These are phyloP conservation scores for Venustoraphidia nigricollis DNA, from an alignment of 2,888 invertebrate genomes.

Conservation along the genomic window DNA sequence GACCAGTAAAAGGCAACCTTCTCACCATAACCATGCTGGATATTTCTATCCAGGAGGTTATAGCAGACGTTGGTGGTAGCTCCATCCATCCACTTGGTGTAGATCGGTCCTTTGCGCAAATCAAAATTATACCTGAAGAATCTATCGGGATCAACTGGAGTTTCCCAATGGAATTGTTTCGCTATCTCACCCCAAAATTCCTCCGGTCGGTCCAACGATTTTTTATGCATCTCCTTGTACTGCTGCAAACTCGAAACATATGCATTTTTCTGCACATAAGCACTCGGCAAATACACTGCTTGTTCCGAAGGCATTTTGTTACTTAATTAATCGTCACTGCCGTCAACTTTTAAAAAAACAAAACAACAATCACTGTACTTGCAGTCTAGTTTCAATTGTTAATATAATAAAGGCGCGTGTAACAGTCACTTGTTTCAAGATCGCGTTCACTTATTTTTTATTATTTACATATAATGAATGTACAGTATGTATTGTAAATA, in stretches of 20 bases:
- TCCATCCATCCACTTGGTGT: slow-evolving; percentile 89
- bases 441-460: too few relatives aligned
- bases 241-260: slow-evolving; percentile 55
- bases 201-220: slow-evolving; percentile 76
- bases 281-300: slow-evolving; percentile 39
- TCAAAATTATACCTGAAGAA: slow-evolving; percentile 89
- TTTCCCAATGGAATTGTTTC: slow-evolving; percentile 89
- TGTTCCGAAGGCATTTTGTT: slow-evolving; percentile 38
- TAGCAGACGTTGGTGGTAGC: slow-evolving; percentile 91
- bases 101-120: slow-evolving; percentile 72
- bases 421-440: too few relatives aligned
- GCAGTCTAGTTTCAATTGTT: too few relatives aligned
- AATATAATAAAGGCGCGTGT: too few relatives aligned
- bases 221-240: slow-evolving; percentile 69
- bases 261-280: slow-evolving; percentile 37
- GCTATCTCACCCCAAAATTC: slow-evolving; percentile 88
- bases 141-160: slow-evolving; percentile 52
- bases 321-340: too few relatives aligned
- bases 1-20: slow-evolving; percentile 92
- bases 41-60: slow-evolving; percentile 84
- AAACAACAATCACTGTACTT: too few relatives aligned
- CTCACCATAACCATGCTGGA: slow-evolving; percentile 77
- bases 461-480: too few relatives aligned
- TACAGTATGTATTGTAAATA: too few relatives aligned
- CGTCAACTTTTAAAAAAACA: too few relatives aligned